A percentile compares a stretch with the other conserved stretches of the same genome.
Evolutionary conservation across 2,797 vertebrate genomes (phyloP).

Genomic region (Poliocrania exsul): DNA sequence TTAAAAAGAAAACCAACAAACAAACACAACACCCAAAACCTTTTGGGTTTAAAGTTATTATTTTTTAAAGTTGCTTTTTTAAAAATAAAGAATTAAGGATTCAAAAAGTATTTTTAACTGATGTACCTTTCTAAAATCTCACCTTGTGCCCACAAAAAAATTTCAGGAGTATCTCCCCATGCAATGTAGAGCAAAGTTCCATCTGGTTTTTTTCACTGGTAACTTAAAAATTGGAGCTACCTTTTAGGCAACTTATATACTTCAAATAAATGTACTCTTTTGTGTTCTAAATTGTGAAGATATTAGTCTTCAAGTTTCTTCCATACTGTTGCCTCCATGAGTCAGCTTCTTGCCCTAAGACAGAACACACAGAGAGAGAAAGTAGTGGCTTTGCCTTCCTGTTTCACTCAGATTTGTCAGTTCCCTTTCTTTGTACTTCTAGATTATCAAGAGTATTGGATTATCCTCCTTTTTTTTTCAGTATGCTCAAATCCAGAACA

Average conservation of each 20-base stretch:
- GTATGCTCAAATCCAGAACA: neutral
- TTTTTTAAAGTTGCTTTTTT: too few relatives aligned
- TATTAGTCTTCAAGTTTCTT: neutral
- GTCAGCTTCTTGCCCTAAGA: neutral
- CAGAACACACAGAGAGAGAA: rapidly evolving
- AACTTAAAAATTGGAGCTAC: neutral
- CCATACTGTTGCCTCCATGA: rapidly evolving
- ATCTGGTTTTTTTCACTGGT: rapidly evolving
- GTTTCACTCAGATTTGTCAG: neutral
- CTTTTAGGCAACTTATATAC: neutral
- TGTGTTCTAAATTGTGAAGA: neutral
- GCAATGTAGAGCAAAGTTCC: neutral
- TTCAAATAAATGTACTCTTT: neutral
- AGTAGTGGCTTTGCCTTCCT: rapidly evolving
- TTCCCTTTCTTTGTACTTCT: neutral
- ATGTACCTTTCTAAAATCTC: neutral
- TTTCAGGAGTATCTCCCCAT: neutral
- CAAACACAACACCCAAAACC: too few relatives aligned
- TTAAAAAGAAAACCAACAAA: neutral
- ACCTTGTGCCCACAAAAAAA: neutral
- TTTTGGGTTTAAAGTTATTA: too few relatives aligned
- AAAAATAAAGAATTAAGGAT: rapidly evolving
- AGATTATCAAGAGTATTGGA: neutral
- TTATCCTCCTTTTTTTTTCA: neutral
- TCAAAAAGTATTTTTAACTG: neutral